Conservation (phyloP, 2,113 vertebrate species). For the Neoarius graeffei region DNA sequence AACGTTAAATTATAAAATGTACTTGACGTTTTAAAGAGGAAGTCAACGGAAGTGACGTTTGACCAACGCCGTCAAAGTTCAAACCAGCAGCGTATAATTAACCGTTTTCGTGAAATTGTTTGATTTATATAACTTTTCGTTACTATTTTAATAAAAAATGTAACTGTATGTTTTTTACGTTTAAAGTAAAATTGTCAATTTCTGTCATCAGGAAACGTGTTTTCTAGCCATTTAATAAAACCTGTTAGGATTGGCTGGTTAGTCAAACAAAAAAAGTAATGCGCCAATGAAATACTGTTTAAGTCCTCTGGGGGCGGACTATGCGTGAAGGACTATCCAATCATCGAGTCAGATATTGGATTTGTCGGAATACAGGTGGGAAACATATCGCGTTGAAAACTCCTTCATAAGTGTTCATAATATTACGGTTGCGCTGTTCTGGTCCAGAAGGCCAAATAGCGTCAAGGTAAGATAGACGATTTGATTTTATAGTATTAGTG, state of each 20-base stretch:
- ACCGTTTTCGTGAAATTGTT: neutral
- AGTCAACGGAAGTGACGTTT: slow-evolving; percentile 7
- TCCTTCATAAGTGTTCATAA: slow-evolving; percentile 45
- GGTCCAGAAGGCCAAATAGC: slow-evolving; percentile 81
- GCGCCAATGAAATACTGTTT: neutral
- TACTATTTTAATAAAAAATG: neutral
- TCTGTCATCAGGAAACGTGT: neutral
- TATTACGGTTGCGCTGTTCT: slow-evolving; percentile 68
- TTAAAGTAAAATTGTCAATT: neutral
- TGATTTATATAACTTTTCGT: neutral
- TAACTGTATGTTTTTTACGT: neutral
- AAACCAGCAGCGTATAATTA: neutral
- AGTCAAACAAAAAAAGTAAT: neutral
- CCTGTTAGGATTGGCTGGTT: neutral
- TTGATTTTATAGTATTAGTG: neutral
- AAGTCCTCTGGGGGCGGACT: neutral
- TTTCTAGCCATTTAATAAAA: neutral
- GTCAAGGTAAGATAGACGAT: slow-evolving; percentile 66
- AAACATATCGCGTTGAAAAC: too few species aligned
- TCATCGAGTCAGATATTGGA: neutral
- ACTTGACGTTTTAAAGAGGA: neutral
- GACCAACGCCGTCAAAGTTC: neutral
- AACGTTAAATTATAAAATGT: neutral
- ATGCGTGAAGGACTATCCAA: neutral
- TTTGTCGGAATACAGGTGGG: neutral